A percentile compares a stretch with the other conserved stretches of the same genome.
These are phyloP conservation scores for Hiodon alosoides DNA, from an alignment of 2,113 vertebrate genomes.

Conservation along the genomic window DNA sequence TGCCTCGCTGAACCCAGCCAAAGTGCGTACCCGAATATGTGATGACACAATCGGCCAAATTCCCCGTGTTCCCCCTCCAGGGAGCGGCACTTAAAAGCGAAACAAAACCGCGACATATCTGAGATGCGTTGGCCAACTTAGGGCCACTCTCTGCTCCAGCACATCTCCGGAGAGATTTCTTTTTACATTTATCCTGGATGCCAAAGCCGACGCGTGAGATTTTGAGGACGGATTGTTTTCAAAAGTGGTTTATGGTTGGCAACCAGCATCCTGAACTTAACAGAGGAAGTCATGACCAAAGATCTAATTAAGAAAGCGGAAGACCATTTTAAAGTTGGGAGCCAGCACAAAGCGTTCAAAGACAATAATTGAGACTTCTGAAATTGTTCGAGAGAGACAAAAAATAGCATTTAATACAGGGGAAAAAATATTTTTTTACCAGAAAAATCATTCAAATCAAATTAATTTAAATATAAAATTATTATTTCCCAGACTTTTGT, in stretches of 20 bases:
- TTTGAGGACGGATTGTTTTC: too few relatives aligned
- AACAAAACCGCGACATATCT: constrained; percentile 52
- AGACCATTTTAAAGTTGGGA: too few relatives aligned
- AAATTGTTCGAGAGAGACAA: too few relatives aligned
- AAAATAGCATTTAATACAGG: too few relatives aligned
- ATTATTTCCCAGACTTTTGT: too few relatives aligned
- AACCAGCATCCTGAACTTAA: too few relatives aligned
- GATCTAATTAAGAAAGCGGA: too few relatives aligned
- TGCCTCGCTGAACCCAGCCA: constrained; percentile 4
- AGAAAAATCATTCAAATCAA: background rate
- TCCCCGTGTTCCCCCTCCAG: constrained; percentile 46
- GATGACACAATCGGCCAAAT: constrained; percentile 48
- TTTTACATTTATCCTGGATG: constrained; percentile 35
- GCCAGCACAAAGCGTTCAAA: too few relatives aligned
- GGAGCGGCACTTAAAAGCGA: constrained; percentile 56
- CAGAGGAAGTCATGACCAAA: too few relatives aligned
- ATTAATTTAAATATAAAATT: background rate
- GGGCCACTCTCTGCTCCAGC: constrained; percentile 41
- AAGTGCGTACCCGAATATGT: constrained; percentile 47
- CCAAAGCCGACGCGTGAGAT: background rate
- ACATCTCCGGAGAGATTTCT: constrained; percentile 43
- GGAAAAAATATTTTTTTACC: background rate
- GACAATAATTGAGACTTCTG: too few relatives aligned
- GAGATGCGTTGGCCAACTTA: constrained; percentile 37
- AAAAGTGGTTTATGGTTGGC: too few relatives aligned